phyloP scores from a whole-genome alignment of 2,797 vertebrate species.

The Mormyrus proboscirostris region DNA sequence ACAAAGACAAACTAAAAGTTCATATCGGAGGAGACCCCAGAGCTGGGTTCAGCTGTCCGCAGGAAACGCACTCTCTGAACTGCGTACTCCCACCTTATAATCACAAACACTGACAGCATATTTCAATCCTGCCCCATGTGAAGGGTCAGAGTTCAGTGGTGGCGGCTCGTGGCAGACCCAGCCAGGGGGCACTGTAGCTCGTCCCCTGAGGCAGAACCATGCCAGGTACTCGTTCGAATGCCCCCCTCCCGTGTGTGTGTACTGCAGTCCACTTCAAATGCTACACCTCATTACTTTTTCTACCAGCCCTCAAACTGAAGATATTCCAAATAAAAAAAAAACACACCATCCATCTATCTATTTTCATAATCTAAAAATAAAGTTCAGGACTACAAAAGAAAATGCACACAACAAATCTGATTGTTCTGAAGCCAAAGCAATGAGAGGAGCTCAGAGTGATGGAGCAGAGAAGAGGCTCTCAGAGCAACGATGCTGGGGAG shows the following conservation, averaged over 20 bases:
- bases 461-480: background rate
- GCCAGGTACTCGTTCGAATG: background rate
- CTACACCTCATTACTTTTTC: background rate
- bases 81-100: background rate
- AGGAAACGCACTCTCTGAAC: background rate
- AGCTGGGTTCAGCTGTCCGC: background rate
- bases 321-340: background rate
- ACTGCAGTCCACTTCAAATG: background rate
- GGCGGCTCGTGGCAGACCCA: background rate
- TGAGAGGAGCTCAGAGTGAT: background rate
- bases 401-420: background rate
- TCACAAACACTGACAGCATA: background rate
- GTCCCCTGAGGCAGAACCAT: background rate
- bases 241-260: background rate
- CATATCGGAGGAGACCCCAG: background rate
- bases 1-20: background rate
- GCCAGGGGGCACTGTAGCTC: background rate
- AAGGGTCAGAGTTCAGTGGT: background rate
- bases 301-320: background rate
- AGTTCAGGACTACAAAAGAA: background rate
- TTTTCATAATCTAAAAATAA: background rate
- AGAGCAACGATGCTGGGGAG: background rate
- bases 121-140: background rate
- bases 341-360: background rate
- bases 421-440: background rate